phyloP scores from a whole-genome alignment of 2,113 vertebrate species.

The Charadrius vociferus region DNA sequence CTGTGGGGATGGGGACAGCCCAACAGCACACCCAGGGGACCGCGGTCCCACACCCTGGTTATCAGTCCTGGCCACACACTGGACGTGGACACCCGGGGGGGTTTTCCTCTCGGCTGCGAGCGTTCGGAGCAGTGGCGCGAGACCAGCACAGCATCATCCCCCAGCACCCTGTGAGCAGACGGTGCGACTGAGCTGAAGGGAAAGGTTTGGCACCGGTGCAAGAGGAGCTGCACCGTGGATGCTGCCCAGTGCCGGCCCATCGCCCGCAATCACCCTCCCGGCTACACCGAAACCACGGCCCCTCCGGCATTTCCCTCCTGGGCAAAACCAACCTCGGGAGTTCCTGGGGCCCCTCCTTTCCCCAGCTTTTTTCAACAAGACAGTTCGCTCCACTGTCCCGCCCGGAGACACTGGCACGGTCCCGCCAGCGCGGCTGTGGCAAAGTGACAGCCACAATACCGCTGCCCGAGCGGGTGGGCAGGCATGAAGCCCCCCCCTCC shows the following conservation, averaged over 20 bases:
- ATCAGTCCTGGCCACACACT: rapidly evolving
- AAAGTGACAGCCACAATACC: rapidly evolving
- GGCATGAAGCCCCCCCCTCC: background rate
- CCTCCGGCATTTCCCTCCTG: background rate
- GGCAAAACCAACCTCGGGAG: background rate
- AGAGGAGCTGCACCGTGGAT: rapidly evolving
- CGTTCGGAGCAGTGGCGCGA: rapidly evolving
- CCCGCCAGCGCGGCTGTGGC: background rate
- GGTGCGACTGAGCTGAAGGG: background rate
- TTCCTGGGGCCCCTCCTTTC: background rate
- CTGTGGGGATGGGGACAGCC: background rate
- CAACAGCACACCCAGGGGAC: rapidly evolving
- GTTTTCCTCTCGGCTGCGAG: background rate
- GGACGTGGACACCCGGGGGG: background rate
- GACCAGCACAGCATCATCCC: background rate
- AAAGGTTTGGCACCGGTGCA: background rate
- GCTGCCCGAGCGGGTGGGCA: background rate
- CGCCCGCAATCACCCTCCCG: rapidly evolving
- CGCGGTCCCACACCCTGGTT: rapidly evolving
- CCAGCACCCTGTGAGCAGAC: rapidly evolving
- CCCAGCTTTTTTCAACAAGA: background rate
- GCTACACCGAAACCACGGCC: rapidly evolving
- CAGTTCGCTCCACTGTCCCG: background rate
- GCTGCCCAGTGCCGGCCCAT: background rate
- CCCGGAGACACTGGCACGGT: background rate